Evolutionary conservation across 2,113 vertebrate species (phyloP), one percentile per base, ranked within the genome.

Genomic region (Stigmatopora nigra): DNA sequence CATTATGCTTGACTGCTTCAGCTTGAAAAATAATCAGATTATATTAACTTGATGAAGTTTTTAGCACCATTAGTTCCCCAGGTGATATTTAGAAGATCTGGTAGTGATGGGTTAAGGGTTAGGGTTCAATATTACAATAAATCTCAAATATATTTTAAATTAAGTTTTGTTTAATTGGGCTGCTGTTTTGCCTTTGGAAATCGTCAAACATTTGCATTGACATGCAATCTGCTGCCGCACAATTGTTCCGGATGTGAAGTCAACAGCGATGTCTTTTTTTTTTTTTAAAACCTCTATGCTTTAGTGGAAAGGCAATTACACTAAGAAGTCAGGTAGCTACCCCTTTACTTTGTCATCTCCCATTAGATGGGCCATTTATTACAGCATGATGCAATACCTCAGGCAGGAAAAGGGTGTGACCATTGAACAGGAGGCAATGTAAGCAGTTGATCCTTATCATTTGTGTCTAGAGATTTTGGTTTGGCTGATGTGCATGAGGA

Each of bases 261-360:
- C 78, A 77, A 86, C 74, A 74, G 66, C 19, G 55, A 35, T 31
- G 14, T 45, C 38, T 51, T 49, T 35, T 78, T 75, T 78, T 75
- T 67, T 73, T 68, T 82, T 85, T 89, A 81, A 88, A 85, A 83
- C 61, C 70, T 53, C 65, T 51, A 65, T 75, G 84, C 78, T 71
- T 85, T 85, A 85, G 75, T 4, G 22, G 71, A 31, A 68, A 61
- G 45, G 79, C 79, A 88, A 86, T 86, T 87, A 89, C 76, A 80
- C 78, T 77, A 83, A 90, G 78, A 70, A 75, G 82, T 65, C 72
- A 73, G 78, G 64, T 68, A 79, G 78, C 80, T 82, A 51, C 67
- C 80, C 58, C 78, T 76, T 65, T 44, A 46, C 48, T 71, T 62
- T 15, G 11, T 57, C 70, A 44, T 65, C 60, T 52, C 63, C 8